Evolutionary conservation across 2,888 invertebrate species (phyloP), one percentile per base, ranked within the genome.

Genomic region (Eutolmus rufibarbis): DNA sequence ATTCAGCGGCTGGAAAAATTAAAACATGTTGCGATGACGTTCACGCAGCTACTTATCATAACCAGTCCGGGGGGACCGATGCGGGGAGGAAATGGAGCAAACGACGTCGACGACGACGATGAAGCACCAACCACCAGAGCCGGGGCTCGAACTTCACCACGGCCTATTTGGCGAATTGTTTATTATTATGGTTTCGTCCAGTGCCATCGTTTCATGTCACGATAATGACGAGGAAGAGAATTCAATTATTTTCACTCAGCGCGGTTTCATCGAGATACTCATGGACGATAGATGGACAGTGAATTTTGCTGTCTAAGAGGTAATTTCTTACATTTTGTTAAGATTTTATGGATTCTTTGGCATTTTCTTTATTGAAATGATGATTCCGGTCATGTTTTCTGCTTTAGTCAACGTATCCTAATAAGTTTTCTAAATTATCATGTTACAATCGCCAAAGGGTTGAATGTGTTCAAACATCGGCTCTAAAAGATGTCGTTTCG

Each of bases 1-100:
- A 37, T 16, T 37, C 19, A n/a, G 82, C 40, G 82, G 66, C 37
- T 85, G 74, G 85, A 46, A 79, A 74, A 85, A 85, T 85, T 85
- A 85, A 85, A 85, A 85, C 85, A 74, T 43, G 74, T 85, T 51
- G 31, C 16, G 74, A 74, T 85, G 85, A 85, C 85, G 85, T 74
- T 85, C n/a, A 34, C 76, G 76, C 34, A 40, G 37, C 76, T 76
- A 34, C 37, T 76, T 79, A 79, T 34, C 79, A 79, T 79, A 79
- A 79, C 79, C 56, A 79, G 79, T 79, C 12, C 12, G 2, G 40
- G 40, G 40, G 14, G 14, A 14, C 16, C 19, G 57, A n/a, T 7
- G 57, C 19, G 57, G 19, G 57, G 56, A 23, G 2, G 19, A 19
- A 57, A 12, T 57, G 57, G 57, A 23, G 23, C 57, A 57, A 56